Evolutionary conservation across 2,797 vertebrate species (phyloP).

Genomic region (Australoheros facetus): DNA sequence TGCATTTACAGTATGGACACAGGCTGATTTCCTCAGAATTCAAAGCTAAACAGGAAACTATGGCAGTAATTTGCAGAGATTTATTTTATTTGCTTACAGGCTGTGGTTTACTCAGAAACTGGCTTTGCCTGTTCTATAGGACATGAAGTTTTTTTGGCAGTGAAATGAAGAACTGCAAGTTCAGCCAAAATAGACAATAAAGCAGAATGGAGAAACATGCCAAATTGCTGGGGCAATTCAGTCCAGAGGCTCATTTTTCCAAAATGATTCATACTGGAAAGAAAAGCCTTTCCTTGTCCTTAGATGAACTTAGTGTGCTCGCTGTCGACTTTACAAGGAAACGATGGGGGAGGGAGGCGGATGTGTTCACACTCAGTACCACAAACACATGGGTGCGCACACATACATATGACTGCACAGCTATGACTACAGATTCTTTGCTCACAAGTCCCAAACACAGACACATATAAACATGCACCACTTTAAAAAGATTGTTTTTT

Average conservation of each 20-base stretch:
- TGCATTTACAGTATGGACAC: slow-evolving; percentile 54
- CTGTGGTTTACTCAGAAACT: slow-evolving; percentile 74
- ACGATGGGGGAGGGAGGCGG: slow-evolving; percentile 57
- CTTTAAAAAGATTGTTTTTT: slow-evolving; percentile 53
- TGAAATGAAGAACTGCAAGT: slow-evolving; percentile 84
- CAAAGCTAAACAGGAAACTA: slow-evolving; percentile 76
- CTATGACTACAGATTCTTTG: slow-evolving; percentile 67
- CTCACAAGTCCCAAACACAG: slow-evolving; percentile 65
- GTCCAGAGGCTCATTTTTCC: slow-evolving; percentile 89
- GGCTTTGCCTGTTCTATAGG: slow-evolving; percentile 78
- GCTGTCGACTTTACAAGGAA: slow-evolving; percentile 79
- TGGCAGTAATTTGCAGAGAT: slow-evolving; percentile 68
- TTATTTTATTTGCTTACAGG: slow-evolving; percentile 78
- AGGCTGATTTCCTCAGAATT: slow-evolving; percentile 57
- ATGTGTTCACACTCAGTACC: slow-evolving; percentile 31
- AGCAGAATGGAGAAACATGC: slow-evolving; percentile 88
- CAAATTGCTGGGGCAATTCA: slow-evolving; percentile 89
- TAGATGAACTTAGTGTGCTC: slow-evolving; percentile 86
- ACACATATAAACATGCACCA: slow-evolving; percentile 57
- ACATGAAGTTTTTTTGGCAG: slow-evolving; percentile 86
- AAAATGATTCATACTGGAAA: slow-evolving; percentile 89
- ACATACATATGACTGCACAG: slow-evolving; percentile 49
- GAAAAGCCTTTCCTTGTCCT: slow-evolving; percentile 88
- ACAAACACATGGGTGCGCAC: slow-evolving; percentile 16
- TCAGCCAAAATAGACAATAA: slow-evolving; percentile 97